Conservation (phyloP, 2,113 vertebrate species). For the Sardina pilchardus region DNA sequence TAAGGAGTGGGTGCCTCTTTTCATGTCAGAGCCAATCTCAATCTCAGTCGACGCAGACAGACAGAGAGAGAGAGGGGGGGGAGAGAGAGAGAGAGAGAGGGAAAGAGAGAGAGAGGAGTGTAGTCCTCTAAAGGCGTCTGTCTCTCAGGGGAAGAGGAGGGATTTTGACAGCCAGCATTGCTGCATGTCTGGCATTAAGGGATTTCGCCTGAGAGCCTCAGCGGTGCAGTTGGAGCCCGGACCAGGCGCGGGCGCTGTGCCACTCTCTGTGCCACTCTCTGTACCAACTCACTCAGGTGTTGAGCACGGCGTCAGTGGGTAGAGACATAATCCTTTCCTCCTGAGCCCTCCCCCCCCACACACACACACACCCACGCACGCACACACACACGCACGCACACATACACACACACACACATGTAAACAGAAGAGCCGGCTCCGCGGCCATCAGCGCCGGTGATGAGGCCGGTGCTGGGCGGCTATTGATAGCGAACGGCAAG, state of each 20-base stretch:
- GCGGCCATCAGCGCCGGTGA: conserved; percentile 21
- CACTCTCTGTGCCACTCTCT: not conserved
- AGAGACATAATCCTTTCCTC: not conserved
- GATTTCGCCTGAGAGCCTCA: not conserved
- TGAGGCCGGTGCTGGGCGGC: conserved; percentile 34
- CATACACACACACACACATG: not conserved
- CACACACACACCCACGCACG: not conserved
- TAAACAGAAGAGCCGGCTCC: conserved; percentile 12
- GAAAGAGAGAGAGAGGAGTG: not conserved
- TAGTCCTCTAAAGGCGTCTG: not conserved
- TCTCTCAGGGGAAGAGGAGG: not conserved
- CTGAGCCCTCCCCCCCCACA: not conserved
- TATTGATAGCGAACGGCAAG: conserved; percentile 37
- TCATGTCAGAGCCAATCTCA: not conserved
- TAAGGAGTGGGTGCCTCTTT: conserved; percentile 25
- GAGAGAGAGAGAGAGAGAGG: not conserved
- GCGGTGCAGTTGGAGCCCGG: not conserved
- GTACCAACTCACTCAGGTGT: not conserved
- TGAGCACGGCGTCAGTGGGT: not conserved
- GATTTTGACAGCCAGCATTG: not conserved
- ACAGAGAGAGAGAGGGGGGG: not conserved
- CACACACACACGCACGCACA: not conserved
- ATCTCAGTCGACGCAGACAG: not conserved
- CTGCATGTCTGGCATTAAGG: conserved; percentile 6
- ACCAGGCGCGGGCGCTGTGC: not conserved